Conservation (phyloP, 1,140 invertebrate genomes). For the Tetragnatha versicolor region DNA sequence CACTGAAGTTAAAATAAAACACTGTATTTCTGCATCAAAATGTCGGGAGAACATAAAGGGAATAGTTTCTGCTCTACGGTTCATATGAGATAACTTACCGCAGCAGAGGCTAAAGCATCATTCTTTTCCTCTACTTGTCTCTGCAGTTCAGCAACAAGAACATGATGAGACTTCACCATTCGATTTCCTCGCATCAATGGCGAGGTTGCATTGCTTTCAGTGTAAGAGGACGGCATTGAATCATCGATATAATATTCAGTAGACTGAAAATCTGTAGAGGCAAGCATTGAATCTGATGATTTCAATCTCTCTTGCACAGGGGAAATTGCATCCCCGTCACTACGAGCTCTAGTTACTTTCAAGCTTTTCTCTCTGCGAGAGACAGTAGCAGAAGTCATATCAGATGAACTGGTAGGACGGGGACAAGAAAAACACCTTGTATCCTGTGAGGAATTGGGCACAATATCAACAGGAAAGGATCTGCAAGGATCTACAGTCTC, state of each 20-base stretch:
- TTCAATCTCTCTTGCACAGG: conserved; percentile 33
- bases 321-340: conserved; percentile 43
- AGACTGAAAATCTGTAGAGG: conserved; percentile 72
- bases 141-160: conserved; percentile 60
- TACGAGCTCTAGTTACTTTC: conserved; percentile 37
- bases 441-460: not conserved
- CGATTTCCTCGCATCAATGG: conserved; percentile 32
- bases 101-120: conserved; percentile 72
- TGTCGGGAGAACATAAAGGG: no score
- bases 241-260: conserved; percentile 88
- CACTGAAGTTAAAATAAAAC: no score
- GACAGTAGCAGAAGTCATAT: conserved; percentile 14
- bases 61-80: not conserved
- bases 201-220: conserved; percentile 60
- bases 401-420: conserved; percentile 27
- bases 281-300: conserved; percentile 39
- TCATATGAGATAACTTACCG: conserved; percentile 65
- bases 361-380: not conserved
- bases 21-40: no score
- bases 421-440: not conserved
- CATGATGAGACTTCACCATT: conserved; percentile 58
- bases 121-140: conserved; percentile 64
- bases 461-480: conserved; percentile 14
- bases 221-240: conserved; percentile 69
- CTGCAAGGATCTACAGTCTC: conserved; percentile 72